phyloP scores from a whole-genome alignment of 1,140 invertebrate genomes.

The Chymomyza costata region DNA sequence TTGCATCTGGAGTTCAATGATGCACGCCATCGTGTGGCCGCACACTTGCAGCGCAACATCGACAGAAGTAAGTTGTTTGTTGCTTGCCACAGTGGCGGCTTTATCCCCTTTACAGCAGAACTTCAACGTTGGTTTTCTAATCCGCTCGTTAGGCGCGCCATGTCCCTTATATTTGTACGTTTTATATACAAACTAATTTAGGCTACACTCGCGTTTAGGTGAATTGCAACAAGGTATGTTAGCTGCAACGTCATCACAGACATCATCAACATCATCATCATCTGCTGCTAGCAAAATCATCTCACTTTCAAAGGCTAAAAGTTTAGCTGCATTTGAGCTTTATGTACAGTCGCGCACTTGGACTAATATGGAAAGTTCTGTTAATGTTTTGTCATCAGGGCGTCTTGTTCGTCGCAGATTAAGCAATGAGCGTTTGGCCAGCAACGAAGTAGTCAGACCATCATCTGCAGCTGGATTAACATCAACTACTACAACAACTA shows the following conservation, averaged over 20 bases:
- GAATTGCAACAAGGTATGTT: constrained; percentile 70
- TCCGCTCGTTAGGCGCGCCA: constrained; percentile 40
- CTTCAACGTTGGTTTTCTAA: constrained; percentile 53
- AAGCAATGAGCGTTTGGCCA: constrained; percentile 34
- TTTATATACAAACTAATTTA: constrained; percentile 17
- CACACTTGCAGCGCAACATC: constrained; percentile 95
- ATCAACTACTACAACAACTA: constrained; percentile 9
- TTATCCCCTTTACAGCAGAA: constrained; percentile 31
- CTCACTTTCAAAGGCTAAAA: constrained; percentile 42
- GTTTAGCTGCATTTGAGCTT: constrained; percentile 60
- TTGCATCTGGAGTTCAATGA: constrained; percentile 97
- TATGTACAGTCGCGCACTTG: constrained; percentile 55
- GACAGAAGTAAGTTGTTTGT: constrained; percentile 90
- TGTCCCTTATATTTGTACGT: constrained; percentile 19
- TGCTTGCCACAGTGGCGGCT: constrained; percentile 16
- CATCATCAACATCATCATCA: constrained; percentile 32
- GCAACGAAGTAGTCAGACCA: constrained; percentile 14
- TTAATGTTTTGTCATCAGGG: constrained; percentile 58
- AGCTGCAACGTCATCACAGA: constrained; percentile 43
- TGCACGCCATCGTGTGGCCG: constrained; percentile 92
- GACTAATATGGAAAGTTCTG: constrained; percentile 45
- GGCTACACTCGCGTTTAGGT: constrained; percentile 57
- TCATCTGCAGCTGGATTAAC: constrained; percentile 6
- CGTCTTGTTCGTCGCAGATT: constrained; percentile 47
- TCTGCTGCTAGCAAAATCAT: constrained; percentile 24